These are phyloP conservation scores for Hermodice carunculata DNA, from an alignment of 2,888 invertebrate genomes.

Conservation along the genomic window DNA sequence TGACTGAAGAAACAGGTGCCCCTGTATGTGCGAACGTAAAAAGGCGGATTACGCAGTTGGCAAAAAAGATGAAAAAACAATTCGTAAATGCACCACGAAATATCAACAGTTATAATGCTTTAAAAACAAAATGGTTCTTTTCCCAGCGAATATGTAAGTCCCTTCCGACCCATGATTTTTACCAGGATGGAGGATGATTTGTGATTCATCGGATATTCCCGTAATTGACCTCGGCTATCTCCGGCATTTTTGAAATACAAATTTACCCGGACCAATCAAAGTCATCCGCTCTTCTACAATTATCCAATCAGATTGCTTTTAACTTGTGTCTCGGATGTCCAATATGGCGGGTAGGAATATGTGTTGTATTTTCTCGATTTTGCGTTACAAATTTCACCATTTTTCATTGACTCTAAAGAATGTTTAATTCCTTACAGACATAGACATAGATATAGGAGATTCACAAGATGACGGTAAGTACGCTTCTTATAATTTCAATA, in stretches of 20 bases:
- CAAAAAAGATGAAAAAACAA: no score
- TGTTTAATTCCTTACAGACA: conserved; percentile 57
- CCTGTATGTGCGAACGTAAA: no score
- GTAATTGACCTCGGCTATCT: conserved; percentile 1
- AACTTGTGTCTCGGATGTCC: conserved; percentile 19
- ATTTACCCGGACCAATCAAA: conserved; percentile 14
- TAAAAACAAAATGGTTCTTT: no score
- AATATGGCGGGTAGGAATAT: conserved; percentile 25
- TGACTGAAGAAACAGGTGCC: no score
- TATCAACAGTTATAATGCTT: no score
- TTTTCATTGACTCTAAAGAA: conserved; percentile 12
- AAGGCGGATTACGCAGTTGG: no score
- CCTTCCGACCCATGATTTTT: no score
- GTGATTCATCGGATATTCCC: conserved; percentile 4
- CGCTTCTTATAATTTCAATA: background rate
- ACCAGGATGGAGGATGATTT: conserved; percentile 1
- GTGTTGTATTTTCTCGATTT: conserved; percentile 23
- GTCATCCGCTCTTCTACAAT: background rate
- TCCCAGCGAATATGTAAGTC: no score
- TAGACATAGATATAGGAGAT: conserved; percentile 63
- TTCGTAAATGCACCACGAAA: no score
- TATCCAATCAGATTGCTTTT: conserved; percentile 12
- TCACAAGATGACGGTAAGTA: conserved; percentile 61
- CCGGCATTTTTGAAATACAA: conserved; percentile 27
- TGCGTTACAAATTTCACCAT: conserved; percentile 10